A percentile compares a stretch with the other conserved stretches of the same genome.
Conservation (phyloP, 2,797 vertebrate genomes). For the Cossypha niveicapilla region DNA sequence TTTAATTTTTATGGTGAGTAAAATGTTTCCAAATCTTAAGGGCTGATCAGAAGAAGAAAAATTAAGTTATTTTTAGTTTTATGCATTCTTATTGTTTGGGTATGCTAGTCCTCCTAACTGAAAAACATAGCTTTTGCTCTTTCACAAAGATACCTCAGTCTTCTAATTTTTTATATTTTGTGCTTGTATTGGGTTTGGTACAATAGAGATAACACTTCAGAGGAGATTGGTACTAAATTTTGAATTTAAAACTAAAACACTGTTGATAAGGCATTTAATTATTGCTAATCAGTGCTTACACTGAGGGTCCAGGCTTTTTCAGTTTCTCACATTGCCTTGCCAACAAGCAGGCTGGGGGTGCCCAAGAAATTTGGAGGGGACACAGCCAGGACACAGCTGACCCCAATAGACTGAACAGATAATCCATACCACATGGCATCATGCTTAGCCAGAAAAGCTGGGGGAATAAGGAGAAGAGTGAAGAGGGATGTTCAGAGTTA, state of each 20-base stretch:
- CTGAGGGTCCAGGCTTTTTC: neutral
- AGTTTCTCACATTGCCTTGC: neutral
- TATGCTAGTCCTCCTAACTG: neutral
- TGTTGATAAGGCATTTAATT: neutral
- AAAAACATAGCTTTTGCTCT: neutral
- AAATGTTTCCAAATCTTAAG: constrained; percentile 9
- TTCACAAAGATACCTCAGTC: neutral
- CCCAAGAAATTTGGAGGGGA: neutral
- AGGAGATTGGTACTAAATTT: neutral
- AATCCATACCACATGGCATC: neutral
- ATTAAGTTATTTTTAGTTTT: neutral
- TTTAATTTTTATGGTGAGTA: neutral
- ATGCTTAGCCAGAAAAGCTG: neutral
- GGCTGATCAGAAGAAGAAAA: neutral
- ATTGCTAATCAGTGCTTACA: neutral
- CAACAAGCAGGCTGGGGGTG: neutral
- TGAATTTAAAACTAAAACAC: neutral
- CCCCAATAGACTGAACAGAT: neutral
- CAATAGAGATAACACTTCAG: neutral
- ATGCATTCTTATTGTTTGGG: neutral
- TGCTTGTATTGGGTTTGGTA: neutral
- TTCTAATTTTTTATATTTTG: neutral
- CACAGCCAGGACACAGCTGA: neutral
- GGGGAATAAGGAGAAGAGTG: neutral
- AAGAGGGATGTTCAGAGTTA: neutral